Conservation (phyloP, 1,140 invertebrate genomes). For the Capitella teleta region DNA sequence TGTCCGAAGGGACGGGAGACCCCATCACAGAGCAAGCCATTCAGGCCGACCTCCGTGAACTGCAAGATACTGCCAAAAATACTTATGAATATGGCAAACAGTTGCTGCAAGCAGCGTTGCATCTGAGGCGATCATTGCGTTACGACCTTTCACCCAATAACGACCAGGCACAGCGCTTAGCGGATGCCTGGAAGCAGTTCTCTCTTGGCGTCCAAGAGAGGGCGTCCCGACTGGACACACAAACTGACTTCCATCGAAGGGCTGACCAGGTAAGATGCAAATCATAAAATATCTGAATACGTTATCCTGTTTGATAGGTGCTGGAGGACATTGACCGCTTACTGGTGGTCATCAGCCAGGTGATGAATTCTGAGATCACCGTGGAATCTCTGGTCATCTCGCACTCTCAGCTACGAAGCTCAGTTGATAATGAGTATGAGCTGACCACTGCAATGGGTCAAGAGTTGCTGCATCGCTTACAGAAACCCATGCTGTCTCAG, state of each 20-base stretch:
- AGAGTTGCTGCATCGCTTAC: no score
- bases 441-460: no score
- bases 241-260: constrained; percentile 62
- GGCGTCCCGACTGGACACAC: constrained; percentile 61
- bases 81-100: constrained; percentile 70
- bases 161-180: constrained; percentile 46
- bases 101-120: constrained; percentile 59
- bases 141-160: constrained; percentile 51
- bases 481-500: no score
- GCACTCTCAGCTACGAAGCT: no score
- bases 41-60: background rate
- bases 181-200: constrained; percentile 58
- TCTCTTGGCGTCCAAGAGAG: constrained; percentile 62
- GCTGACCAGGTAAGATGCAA: constrained; percentile 50
- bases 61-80: constrained; percentile 37
- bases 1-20: background rate
- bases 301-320: constrained; percentile 30
- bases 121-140: constrained; percentile 61
- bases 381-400: constrained; percentile 57
- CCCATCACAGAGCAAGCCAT: background rate
- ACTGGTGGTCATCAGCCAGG: constrained; percentile 59
- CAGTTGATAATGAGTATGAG: no score
- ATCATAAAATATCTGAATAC: background rate
- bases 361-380: constrained; percentile 57
- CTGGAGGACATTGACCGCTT: constrained; percentile 55